Percentiles rank a stretch among this genome's conserved stretches.
Evolutionary conservation across 2,888 invertebrate species (phyloP).

Genomic region (Andricus curvator): DNA sequence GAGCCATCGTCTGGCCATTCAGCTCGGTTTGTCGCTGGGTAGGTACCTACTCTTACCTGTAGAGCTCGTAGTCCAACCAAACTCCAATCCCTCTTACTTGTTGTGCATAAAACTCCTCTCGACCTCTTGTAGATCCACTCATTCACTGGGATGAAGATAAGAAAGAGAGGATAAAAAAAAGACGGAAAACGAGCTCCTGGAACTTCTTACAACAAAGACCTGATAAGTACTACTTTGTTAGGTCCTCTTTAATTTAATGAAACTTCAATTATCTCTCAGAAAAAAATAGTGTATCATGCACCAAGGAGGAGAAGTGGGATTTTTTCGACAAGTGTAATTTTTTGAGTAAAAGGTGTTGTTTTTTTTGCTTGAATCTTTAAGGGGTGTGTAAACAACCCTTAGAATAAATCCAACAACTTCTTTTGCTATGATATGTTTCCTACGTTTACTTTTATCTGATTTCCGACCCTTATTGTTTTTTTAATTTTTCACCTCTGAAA

Average conservation of each 20-base stretch:
- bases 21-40: slow-evolving; percentile 48
- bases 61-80: neutral
- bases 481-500: too few relatives aligned
- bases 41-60: slow-evolving; percentile 26
- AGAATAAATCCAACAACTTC: too few relatives aligned
- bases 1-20: slow-evolving; percentile 64
- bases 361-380: too few relatives aligned
- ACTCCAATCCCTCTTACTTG: neutral
- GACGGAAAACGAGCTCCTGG: slow-evolving; percentile 19
- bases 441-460: too few relatives aligned
- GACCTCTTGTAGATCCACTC: slow-evolving; percentile 14
- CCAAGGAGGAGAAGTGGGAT: too few relatives aligned
- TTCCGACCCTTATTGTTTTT: too few relatives aligned
- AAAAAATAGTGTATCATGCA: neutral
- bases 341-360: too few relatives aligned
- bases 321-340: too few relatives aligned
- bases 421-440: too few relatives aligned
- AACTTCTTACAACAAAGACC: slow-evolving; percentile 16
- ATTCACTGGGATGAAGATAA: slow-evolving; percentile 20
- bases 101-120: neutral
- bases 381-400: too few relatives aligned
- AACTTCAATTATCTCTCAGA: slow-evolving; percentile 25
- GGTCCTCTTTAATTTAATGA: slow-evolving; percentile 4
- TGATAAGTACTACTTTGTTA: slow-evolving; percentile 31
- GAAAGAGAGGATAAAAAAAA: neutral